Evolutionary conservation across 2,888 invertebrate species (phyloP), one percentile per base, ranked within the genome.

Genomic region (Spisula subtruncata): DNA sequence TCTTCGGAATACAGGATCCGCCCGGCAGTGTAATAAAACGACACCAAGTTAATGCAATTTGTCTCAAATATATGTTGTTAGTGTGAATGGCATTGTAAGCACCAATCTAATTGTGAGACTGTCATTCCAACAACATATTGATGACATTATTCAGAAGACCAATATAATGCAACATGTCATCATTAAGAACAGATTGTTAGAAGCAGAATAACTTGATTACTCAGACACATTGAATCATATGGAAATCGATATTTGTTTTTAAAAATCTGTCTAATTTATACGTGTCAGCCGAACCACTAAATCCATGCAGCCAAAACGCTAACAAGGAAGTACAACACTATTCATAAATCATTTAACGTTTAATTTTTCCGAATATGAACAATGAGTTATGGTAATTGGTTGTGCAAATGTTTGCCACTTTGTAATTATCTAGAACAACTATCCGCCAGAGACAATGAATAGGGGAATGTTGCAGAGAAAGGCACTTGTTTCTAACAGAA

Each of bases 21-120:
- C n/a, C 32, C 71, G 16, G 14, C 71, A 71, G 12, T 71, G 32
- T 32, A 14, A 71, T 71, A 32, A 6, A 71, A 6, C 0, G 32
- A 71, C 12, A 71, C 32, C 4, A 71, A 71, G 32, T 71, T 71
- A 32, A 71, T 71, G 32, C n/a, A 32, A 71, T 71, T 71, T 71
- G 71, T 71, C 71, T 71, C 32, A 18, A 71, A 35, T 35, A 75
- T 14, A 75, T 75, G 35, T 32, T 12, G 35, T 75, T 75, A 75
- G 71, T 71, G 1, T 32, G 10, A 29, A 71, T 32, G 71, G 29
- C 29, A 8, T 29, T 16, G 4, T 66, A 29, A 32, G n/a, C 6
- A 32, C 32, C 71, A 71, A 29, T 32, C 12, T 71, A 71, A 8
- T 29, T 32, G 71, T 29, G 71, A 12, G 71, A 12, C 25, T 29